These are phyloP conservation scores for Homalodisca vitripennis DNA, from an alignment of 1,140 invertebrate species.

Conservation along the genomic window DNA sequence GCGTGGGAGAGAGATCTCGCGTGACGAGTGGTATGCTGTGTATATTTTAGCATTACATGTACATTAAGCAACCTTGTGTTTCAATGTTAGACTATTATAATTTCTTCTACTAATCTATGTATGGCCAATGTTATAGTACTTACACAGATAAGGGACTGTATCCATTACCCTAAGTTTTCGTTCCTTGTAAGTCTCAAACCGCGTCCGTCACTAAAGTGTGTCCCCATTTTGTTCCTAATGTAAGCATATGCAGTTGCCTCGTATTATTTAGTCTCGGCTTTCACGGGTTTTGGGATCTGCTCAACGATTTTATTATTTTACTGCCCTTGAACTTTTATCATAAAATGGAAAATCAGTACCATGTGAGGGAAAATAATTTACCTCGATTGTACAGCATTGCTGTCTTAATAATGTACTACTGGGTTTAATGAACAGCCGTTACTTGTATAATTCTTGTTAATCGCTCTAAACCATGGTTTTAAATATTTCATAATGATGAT, in stretches of 20 bases:
- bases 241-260: conserved; percentile 24
- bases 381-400: no score
- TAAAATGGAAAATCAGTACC: no score
- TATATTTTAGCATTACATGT: conserved; percentile 1
- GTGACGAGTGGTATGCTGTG: neutral
- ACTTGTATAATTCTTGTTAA: no score
- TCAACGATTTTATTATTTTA: no score
- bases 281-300: conserved; percentile 5
- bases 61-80: conserved; percentile 9
- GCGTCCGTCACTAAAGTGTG: neutral
- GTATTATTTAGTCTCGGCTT: neutral
- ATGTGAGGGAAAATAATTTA: no score
- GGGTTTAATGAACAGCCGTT: no score
- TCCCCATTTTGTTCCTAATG: conserved; percentile 16
- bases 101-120: conserved; percentile 17
- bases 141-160: conserved; percentile 2
- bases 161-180: conserved; percentile 4
- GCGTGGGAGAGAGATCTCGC: neutral
- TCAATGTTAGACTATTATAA: conserved; percentile 7
- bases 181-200: conserved; percentile 1
- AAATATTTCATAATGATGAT: no score
- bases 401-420: no score
- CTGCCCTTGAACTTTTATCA: no score
- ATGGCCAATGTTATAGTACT: neutral
- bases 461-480: no score